Percentiles rank a stretch among this genome's conserved stretches.
These are phyloP conservation scores for Lytechinus pictus DNA, from an alignment of 35 echinoderm and acorn worm genomes.

Conservation along the genomic window DNA sequence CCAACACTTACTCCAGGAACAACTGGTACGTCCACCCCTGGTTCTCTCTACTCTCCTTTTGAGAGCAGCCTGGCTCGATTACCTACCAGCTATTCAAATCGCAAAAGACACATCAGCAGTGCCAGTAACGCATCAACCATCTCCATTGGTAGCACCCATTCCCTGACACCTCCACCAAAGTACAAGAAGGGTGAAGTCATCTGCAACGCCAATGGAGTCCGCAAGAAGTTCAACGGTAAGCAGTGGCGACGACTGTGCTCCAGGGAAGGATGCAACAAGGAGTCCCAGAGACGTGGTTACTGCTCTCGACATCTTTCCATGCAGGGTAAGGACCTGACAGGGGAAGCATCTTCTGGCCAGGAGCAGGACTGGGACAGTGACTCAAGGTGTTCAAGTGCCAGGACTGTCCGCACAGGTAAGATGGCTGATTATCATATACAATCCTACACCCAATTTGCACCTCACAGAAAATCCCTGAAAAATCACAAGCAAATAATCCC, in stretches of 20 bases:
- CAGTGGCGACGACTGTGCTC: constrained; percentile 96
- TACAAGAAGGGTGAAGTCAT: constrained; percentile 96
- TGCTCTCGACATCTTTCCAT: constrained; percentile 98
- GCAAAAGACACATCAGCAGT: constrained; percentile 81
- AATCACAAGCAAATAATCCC: too few relatives aligned
- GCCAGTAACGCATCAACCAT: constrained; percentile 81
- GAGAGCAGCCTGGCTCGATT: constrained; percentile 50
- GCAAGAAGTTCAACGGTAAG: constrained; percentile 98
- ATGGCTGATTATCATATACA: not conserved
- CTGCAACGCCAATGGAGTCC: constrained; percentile 88
- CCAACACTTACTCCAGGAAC: constrained; percentile 35
- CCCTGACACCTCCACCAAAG: constrained; percentile 74
- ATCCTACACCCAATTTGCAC: not conserved
- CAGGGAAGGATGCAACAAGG: constrained; percentile 95
- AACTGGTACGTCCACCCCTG: constrained; percentile 47
- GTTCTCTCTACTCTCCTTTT: constrained; percentile 51
- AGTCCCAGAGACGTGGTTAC: constrained; percentile 95
- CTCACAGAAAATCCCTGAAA: too few relatives aligned
- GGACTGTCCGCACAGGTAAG: constrained; percentile 71
- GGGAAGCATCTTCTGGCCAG: constrained; percentile 64
- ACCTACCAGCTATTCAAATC: constrained; percentile 35
- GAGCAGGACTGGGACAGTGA: constrained; percentile 96
- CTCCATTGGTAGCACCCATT: constrained; percentile 66
- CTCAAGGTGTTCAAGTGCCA: constrained; percentile 79
- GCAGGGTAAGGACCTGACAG: constrained; percentile 69